phyloP scores from a whole-genome alignment of 2,797 vertebrate genomes.

The Sus cebifrons region DNA sequence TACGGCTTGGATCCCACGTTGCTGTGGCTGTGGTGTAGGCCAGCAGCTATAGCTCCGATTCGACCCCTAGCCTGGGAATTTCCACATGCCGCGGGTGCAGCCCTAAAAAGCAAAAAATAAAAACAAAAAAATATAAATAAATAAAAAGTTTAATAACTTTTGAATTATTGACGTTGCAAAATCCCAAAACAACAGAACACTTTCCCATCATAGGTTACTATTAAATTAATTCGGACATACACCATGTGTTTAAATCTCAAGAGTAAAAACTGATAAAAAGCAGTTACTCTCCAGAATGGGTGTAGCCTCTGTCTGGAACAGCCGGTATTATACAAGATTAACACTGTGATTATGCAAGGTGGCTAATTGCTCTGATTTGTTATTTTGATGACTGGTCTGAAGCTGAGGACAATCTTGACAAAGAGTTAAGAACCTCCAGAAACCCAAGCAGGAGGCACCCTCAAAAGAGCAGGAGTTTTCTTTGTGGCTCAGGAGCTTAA shows the following conservation, averaged over 20 bases:
- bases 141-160: slow-evolving; percentile 9
- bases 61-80: too few relatives aligned
- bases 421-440: slow-evolving; percentile 9
- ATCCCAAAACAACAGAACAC: slow-evolving; percentile 9
- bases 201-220: not conserved
- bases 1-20: too few relatives aligned
- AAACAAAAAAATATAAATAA: not conserved
- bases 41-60: too few relatives aligned
- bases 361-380: slow-evolving; percentile 59
- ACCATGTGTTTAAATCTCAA: not conserved
- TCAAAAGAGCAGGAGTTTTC: too few relatives aligned
- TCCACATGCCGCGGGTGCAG: too few relatives aligned
- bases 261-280: slow-evolving; percentile 48
- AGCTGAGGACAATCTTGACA: not conserved
- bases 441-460: not conserved
- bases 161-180: slow-evolving; percentile 1
- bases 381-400: slow-evolving; percentile 46
- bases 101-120: too few relatives aligned
- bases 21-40: too few relatives aligned
- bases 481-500: too few relatives aligned
- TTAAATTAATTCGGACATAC: not conserved
- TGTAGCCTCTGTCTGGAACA: slow-evolving; percentile 64
- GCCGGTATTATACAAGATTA: slow-evolving; percentile 70
- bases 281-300: slow-evolving; percentile 28
- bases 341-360: not conserved